A percentile compares a stretch with the other conserved stretches of the same genome.
Evolutionary conservation across 2,113 vertebrate genomes (phyloP).

Genomic region (Indri indri): DNA sequence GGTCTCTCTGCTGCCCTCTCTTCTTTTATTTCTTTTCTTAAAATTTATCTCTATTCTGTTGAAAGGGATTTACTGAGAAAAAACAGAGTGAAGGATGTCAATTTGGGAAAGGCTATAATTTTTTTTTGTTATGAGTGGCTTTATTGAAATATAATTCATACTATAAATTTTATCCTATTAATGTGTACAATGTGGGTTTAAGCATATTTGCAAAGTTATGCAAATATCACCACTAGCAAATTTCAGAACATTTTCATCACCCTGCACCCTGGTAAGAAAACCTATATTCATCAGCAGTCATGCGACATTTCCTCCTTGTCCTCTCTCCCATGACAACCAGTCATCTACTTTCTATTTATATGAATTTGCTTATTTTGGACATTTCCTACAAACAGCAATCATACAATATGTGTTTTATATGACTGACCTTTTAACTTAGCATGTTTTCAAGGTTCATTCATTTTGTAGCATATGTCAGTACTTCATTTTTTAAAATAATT

Average conservation of each 20-base stretch:
- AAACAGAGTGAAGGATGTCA: background rate
- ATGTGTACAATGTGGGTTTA: background rate
- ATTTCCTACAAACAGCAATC: background rate
- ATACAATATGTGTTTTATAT: background rate
- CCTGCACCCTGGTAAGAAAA: background rate
- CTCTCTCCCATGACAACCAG: background rate
- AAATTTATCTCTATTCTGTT: background rate
- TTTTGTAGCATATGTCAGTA: background rate
- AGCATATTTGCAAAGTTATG: background rate
- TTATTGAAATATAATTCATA: background rate
- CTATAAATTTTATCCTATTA: background rate
- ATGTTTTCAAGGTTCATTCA: background rate
- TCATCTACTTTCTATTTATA: background rate
- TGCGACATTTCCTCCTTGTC: background rate
- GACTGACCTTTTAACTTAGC: background rate
- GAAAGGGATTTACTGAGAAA: background rate
- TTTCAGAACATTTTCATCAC: background rate
- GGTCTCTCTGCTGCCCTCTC: background rate
- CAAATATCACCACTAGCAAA: background rate
- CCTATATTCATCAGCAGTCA: background rate
- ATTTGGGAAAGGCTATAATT: background rate
- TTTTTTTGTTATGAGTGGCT: background rate
- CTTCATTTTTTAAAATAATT: background rate
- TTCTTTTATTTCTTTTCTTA: background rate
- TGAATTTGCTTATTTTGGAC: background rate